phyloP scores from a whole-genome alignment of 1,140 invertebrate species.

The Geopemphigus sp. region DNA sequence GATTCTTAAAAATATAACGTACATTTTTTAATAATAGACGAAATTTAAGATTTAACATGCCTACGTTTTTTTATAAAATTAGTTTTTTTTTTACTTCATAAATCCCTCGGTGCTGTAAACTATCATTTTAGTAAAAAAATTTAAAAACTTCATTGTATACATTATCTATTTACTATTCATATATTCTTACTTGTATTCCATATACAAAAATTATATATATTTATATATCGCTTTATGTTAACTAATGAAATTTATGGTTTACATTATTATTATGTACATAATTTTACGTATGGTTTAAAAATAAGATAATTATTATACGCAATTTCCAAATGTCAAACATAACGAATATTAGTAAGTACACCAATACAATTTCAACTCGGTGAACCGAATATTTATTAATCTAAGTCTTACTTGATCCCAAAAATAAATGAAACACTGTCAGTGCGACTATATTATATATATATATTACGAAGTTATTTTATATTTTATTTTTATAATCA shows the following conservation, averaged over 20 bases:
- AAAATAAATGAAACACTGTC: background rate
- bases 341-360: background rate
- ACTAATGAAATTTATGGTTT: conserved; percentile 12
- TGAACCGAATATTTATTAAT: background rate
- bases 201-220: background rate
- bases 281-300: background rate
- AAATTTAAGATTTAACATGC: background rate
- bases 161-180: background rate
- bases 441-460: too few species aligned
- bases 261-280: conserved; percentile 13
- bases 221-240: conserved; percentile 25
- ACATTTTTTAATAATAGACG: background rate
- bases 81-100: background rate
- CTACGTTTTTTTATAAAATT: background rate
- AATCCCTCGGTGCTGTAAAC: conserved; percentile 27
- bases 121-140: background rate
- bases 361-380: background rate
- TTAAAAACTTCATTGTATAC: conserved; percentile 32
- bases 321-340: conserved; percentile 4
- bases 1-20: too few species aligned
- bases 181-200: conserved; percentile 7
- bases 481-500: conserved; percentile 13
- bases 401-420: background rate
- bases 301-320: conserved; percentile 4
- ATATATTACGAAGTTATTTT: background rate